Base-by-base conservation (phyloP, 2,888 invertebrate species). In the Autographa pulchrina region DNA sequence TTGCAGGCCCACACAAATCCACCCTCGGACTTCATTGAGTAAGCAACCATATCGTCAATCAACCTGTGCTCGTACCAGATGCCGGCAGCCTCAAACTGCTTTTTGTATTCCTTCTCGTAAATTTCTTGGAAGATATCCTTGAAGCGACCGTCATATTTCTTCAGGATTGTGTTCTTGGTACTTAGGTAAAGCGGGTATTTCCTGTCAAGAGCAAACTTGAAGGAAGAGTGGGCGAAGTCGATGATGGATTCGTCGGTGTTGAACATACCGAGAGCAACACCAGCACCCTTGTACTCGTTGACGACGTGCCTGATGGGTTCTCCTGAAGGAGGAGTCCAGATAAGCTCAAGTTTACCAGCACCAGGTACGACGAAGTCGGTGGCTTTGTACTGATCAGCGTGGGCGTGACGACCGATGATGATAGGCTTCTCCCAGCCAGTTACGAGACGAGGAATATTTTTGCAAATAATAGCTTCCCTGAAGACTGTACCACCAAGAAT, bases 1-100 rank as follows among this genome's bases (percentile, higher is more conserved):
- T 99, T 99, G 94, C 99, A 99, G 11, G 99, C 99, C 99, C 99
- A 99, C 0, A 99, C 99, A 92, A 99, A 99, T 58, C 99, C 99
- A 82, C 99, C 99, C 86, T 99, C 99, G 0, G 99, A 98, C 93
- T 99, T 99, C 98, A 99, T 98, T 43, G 98, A 98, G 89, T 99
- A 99, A 2, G 99, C 99, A 16, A 99, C 99, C 99, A 99, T 99
- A 89, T 99, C 99, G 91, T 99, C 99, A 89, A 99, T 99, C 67
- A 99, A 96, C 75, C 99, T 97, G 93, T 99, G 99, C 92, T 99
- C 99, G 90, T 99, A 99, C 99, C 99, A 99, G 86, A 99, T 98
- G 6, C 97, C 97, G 75, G 97, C 97, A 0, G 97, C 97, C 92
- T 99, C 99, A 92, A 96, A 99, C 84, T 98, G 92, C 0, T 96